Evolutionary conservation across 2,797 vertebrate species (phyloP), one percentile per base, ranked within the genome.

Genomic region (Anguilla marmorata): DNA sequence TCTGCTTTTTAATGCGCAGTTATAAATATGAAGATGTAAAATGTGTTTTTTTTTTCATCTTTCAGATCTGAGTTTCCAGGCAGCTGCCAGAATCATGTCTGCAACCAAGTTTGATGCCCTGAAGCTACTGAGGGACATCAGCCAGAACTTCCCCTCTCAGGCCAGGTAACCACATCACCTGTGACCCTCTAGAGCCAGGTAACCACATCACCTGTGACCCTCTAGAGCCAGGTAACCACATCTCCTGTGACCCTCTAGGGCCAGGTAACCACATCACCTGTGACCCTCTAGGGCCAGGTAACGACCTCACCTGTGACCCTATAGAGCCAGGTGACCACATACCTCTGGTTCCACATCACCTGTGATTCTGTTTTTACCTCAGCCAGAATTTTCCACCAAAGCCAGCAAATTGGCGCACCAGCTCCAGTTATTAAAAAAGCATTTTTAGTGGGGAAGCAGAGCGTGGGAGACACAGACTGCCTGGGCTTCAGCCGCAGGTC

Each of bases 131-230:
- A 96, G 95, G 93, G 98, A 99, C 87, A 95, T 98, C 87, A 97
- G 98, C 92, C 99, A 99, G 93, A 98, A 99, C 94, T 99, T 99
- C 90, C 99, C 99, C 76, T 93, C 97, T 91, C 98, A 97, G 96
- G 98, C 98, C 93, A 98, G 99, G 99, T 99, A 96, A 93, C 69
- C 1, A 41, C 37, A 9, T 74, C 11, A n/a, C 27, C n/a, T 72
- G 6, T 27, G n/a, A 8, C 27, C 66, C 24, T 27, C 8, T 72
- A 11, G 7, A 12, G 2, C 14, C 66, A 72, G 24, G 66, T 72
- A 72, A 7, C 24, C n/a, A n/a, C 66, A 0, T n/a, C 66, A 8
- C 66, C 6, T 72, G 24, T 72, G n/a, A 8, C 27, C 66, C 66
- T 41, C 2, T 41, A 41, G 37, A 41, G 98, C 98, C 93, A 98